Conservation (phyloP, 1,140 invertebrate genomes). For the Calosoma granatense region DNA sequence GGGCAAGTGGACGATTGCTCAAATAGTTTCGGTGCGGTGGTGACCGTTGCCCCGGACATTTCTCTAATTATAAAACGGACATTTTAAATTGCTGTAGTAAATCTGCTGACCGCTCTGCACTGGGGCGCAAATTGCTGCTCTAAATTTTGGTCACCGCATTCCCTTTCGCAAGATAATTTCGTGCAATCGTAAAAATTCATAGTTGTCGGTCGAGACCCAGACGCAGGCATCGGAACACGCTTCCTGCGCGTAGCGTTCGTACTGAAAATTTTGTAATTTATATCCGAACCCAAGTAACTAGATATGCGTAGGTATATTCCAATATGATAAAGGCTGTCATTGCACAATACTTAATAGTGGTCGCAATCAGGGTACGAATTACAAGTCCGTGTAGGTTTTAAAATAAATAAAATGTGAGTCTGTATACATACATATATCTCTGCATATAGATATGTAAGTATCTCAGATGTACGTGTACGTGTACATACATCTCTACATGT, state of each 20-base stretch:
- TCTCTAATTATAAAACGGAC: slow-evolving; percentile 9
- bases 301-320: slow-evolving; percentile 8
- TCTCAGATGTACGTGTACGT: too few species aligned
- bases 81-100: slow-evolving; percentile 8
- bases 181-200: neutral
- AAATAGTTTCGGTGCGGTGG: neutral
- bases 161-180: slow-evolving; percentile 6
- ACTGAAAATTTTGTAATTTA: slow-evolving; percentile 11
- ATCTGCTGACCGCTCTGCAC: slow-evolving; percentile 3
- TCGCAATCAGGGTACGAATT: slow-evolving; percentile 31
- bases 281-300: slow-evolving; percentile 15
- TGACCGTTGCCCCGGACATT: neutral
- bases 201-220: neutral
- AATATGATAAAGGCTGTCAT: slow-evolving; percentile 27
- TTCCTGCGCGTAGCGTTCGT: slow-evolving; percentile 7
- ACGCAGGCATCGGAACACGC: neutral
- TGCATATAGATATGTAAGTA: too few species aligned
- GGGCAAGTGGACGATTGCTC: neutral
- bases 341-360: slow-evolving; percentile 26
- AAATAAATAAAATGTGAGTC: too few species aligned
- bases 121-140: slow-evolving; percentile 1
- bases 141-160: slow-evolving; percentile 1
- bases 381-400: slow-evolving; percentile 1
- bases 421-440: too few species aligned
- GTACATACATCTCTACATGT: too few species aligned